Evolutionary conservation across 2,113 vertebrate genomes (phyloP), one percentile per base, ranked within the genome.

Genomic region (Bujurquina vittata): DNA sequence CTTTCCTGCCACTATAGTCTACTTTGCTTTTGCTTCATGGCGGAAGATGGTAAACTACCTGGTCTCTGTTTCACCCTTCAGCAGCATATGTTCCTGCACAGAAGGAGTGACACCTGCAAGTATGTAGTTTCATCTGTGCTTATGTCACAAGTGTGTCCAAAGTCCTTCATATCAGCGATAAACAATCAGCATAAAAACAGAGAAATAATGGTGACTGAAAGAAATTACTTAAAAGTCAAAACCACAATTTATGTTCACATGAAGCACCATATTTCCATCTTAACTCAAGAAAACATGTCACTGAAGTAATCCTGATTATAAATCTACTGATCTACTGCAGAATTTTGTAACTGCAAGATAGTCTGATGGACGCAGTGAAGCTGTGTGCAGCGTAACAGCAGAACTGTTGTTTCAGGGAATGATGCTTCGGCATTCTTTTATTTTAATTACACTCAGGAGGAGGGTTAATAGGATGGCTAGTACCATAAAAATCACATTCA

Each of bases 361-460:
- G 5, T 5, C 17, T 52, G 2, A 33, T 54, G 46, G 67, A 54
- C 26, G 31, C 46, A 52, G 67, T 72, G 46, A 72, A 52, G 52
- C 26, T 46, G 52, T 52, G 43, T 52, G 65, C 67, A 54, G 26
- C 26, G 52, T 15, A 72, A 20, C 10, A 54, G 17, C 4, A 46
- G 43, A 46, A 46, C 3, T 0, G 46, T 26, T 72, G 67, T 72
- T 72, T 72, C 43, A n/a, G 67, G 18, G 26, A 54, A 72, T 72
- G 20, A n/a, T 54, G 26, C 31, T 72, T 72, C 33, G 31, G 43
- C 2, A 54, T 20, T 54, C 46, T 54, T 72, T 31, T 11, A 31
- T 72, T 72, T 54, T 72, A 72, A 72, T 72, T 72, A 49, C 52
- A 72, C 67, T 72, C 67, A 14, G 67, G 46, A 33, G 67, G 67